Conservation (phyloP, 2,888 invertebrate species). For the Myopa testacea region DNA sequence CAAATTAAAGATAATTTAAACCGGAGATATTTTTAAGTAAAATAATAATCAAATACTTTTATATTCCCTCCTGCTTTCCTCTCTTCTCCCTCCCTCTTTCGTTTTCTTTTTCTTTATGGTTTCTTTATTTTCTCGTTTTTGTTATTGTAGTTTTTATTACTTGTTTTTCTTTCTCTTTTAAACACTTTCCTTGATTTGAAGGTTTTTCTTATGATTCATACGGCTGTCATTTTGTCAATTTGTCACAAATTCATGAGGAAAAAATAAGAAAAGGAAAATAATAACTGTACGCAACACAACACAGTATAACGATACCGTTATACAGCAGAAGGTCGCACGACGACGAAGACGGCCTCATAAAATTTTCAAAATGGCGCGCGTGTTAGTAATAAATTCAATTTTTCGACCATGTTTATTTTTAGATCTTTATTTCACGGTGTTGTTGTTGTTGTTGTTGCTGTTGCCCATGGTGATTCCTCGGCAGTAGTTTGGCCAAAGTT, state of each 20-base stretch:
- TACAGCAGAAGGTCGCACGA: not conserved
- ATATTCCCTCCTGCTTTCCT: too few relatives aligned
- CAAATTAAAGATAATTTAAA: too few relatives aligned
- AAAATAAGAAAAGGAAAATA: not conserved
- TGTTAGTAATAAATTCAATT: constrained; percentile 37
- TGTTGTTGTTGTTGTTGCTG: not conserved
- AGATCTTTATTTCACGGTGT: not conserved
- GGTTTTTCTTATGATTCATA: too few relatives aligned
- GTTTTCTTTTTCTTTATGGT: too few relatives aligned
- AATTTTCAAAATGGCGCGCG: constrained; percentile 38
- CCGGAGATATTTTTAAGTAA: too few relatives aligned
- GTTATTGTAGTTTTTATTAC: too few relatives aligned
- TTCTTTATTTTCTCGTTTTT: too few relatives aligned
- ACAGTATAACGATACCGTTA: not conserved
- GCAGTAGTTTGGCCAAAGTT: not conserved
- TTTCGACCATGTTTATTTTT: constrained; percentile 5
- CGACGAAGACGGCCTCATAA: not conserved
- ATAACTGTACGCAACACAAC: not conserved
- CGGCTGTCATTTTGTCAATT: constrained; percentile 10
- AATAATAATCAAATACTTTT: too few relatives aligned
- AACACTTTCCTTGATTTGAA: too few relatives aligned
- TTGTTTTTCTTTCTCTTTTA: too few relatives aligned
- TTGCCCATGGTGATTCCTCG: not conserved
- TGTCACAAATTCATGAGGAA: not conserved
- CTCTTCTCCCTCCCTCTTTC: too few relatives aligned